Conservation (phyloP, 2,113 vertebrate genomes). For the Lipotes vexillifer region DNA sequence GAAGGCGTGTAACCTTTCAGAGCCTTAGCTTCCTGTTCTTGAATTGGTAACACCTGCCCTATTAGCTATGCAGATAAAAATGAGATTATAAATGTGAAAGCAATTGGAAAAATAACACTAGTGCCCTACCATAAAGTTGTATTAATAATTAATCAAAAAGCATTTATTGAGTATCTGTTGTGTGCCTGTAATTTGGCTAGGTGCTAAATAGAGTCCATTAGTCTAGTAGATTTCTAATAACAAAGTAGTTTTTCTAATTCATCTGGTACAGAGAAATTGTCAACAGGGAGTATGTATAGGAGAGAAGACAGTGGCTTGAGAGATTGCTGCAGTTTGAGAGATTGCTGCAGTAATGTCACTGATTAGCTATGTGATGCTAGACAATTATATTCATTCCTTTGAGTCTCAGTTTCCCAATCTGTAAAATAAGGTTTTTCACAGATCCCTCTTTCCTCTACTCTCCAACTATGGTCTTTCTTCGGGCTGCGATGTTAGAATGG, state of each 20-base stretch:
- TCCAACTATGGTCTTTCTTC: neutral
- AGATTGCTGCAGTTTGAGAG: neutral
- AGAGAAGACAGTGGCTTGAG: neutral
- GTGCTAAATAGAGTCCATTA: neutral
- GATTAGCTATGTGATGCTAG: neutral
- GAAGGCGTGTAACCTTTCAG: neutral
- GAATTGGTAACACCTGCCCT: neutral
- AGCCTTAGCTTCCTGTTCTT: neutral
- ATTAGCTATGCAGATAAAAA: neutral
- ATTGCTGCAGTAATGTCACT: neutral
- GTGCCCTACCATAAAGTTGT: slow-evolving; percentile 11
- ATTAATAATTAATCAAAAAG: slow-evolving; percentile 12
- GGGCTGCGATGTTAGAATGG: neutral
- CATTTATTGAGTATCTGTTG: neutral
- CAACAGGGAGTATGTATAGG: neutral
- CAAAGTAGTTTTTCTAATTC: neutral
- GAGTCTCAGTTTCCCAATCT: neutral
- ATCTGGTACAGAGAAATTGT: neutral
- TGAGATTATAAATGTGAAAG: neutral
- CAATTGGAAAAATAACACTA: neutral
- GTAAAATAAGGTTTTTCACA: neutral
- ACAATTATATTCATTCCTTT: neutral
- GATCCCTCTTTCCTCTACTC: neutral
- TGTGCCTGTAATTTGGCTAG: neutral
- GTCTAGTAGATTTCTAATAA: neutral